Evolutionary conservation across 2,888 invertebrate species (phyloP).

Genomic region (Eurytoma californica): DNA sequence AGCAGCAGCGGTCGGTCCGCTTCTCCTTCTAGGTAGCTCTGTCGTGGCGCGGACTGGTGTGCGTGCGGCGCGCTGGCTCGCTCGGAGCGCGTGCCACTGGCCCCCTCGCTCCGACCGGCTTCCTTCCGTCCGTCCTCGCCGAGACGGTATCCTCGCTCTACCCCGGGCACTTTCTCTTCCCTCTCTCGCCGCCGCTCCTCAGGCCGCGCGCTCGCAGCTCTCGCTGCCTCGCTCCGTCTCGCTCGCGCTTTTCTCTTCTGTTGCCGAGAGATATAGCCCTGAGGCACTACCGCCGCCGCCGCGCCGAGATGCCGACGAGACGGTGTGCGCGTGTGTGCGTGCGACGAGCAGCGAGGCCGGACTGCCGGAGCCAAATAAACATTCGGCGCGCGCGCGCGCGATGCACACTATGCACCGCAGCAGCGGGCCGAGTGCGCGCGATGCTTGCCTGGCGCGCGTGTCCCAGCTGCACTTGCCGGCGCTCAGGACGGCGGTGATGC

Average conservation of each 20-base stretch:
- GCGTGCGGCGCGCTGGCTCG: constrained; percentile 2
- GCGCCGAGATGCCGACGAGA: constrained; percentile 8
- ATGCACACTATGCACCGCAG: too few species aligned
- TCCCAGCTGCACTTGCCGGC: neutral
- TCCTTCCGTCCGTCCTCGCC: neutral
- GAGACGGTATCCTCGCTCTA: neutral
- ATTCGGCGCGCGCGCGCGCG: constrained; percentile 30
- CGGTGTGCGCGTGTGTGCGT: neutral
- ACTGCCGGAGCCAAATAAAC: constrained; percentile 12
- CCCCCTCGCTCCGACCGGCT: constrained; percentile 4
- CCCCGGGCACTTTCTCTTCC: neutral
- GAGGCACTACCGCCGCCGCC: constrained; percentile 9
- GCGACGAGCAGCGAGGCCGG: neutral
- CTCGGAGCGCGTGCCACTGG: neutral
- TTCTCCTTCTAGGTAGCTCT: neutral
- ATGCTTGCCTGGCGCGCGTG: neutral
- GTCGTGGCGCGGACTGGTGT: neutral
- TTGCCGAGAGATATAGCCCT: constrained; percentile 41
- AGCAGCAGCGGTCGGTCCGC: neutral
- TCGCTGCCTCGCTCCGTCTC: constrained; percentile 12
- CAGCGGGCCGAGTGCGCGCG: neutral
- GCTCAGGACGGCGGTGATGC: neutral
- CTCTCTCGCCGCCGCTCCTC: neutral
- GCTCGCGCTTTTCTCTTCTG: constrained; percentile 23
- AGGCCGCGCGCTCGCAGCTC: constrained; percentile 4